Evolutionary conservation across 1,140 invertebrate species (phyloP).

Genomic region (Achroia grisella): DNA sequence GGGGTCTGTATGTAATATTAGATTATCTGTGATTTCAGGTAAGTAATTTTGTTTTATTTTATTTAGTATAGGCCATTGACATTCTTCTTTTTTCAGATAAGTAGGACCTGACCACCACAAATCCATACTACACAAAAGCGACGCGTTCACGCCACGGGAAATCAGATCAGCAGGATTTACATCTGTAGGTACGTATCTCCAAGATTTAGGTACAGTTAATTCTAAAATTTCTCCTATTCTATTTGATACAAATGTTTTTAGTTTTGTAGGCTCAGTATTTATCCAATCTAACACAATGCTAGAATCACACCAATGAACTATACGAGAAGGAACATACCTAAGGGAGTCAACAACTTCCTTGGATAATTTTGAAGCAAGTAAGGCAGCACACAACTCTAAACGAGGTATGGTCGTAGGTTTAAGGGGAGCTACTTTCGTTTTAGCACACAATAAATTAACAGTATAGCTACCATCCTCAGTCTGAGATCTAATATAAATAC

Average conservation of each 20-base stretch:
- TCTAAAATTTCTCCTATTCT: neutral
- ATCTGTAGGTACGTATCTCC: constrained; percentile 12
- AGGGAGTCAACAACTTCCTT: constrained; percentile 5
- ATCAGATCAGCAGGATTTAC: constrained; percentile 14
- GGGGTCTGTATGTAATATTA: no score
- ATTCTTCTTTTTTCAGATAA: constrained; percentile 6
- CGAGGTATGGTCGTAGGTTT: constrained; percentile 20
- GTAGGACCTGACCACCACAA: constrained; percentile 15
- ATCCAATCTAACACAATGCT: constrained; percentile 19
- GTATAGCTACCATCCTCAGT: neutral
- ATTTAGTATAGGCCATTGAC: constrained; percentile 9
- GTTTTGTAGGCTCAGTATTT: neutral
- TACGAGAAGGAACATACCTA: neutral
- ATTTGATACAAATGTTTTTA: constrained; percentile 4
- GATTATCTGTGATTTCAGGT: no score
- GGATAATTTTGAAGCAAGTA: constrained; percentile 14
- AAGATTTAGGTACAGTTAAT: constrained; percentile 1
- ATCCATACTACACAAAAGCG: neutral
- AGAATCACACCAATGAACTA: constrained; percentile 20
- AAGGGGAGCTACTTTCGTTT: constrained; percentile 6
- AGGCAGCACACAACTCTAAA: constrained; percentile 17
- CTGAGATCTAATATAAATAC: constrained; percentile 14
- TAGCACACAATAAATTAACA: constrained; percentile 15
- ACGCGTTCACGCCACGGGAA: constrained; percentile 6
- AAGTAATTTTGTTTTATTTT: neutral